Evolutionary conservation across 2,113 vertebrate genomes (phyloP), one percentile per base, ranked within the genome.

Genomic region (Nestor notabilis): DNA sequence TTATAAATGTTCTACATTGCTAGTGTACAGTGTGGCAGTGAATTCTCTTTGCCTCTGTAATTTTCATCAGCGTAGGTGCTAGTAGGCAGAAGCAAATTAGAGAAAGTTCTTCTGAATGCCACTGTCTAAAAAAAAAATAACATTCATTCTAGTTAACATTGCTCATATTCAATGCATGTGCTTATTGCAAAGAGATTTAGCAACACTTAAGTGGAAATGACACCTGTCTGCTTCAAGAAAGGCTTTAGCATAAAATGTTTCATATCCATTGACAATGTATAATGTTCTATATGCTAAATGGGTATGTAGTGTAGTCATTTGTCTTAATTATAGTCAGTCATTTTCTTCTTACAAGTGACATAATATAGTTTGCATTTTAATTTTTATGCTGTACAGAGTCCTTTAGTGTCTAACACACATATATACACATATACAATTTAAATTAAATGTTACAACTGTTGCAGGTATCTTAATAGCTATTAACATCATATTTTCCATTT

Each of bases 211-310:
- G 53, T 95, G 81, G 74, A 94, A 94, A 49, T 96, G 92, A 87
- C 91, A 92, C 90, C 92, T 88, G 55, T 95, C 90, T 96, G 79
- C 86, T 75, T 86, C 78, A 91, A 89, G 65, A 64, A 94, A 71
- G 81, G 50, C 55, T 94, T 95, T 69, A 23, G 61, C n/a, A 91
- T 89, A 53, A 94, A 92, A 63, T 89, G 90, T 96, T 96, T 83
- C 80, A 72, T 77, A 82, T 87, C 64, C 61, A 64, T 39, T 72
- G 83, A 61, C 78, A 82, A 10, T 91, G 47, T 92, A 24, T 78
- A 76, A 69, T 72, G 74, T 84, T 91, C 83, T 91, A 7, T 77
- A 17, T 80, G n/a, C 82, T 93, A 89, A 93, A 35, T 69, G 83
- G 76, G 37, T 93, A 43, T 37, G 31, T 33, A 50, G 70, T 37